These are phyloP conservation scores for Monoplex corrugatus DNA, from an alignment of 2,888 invertebrate species.

Conservation along the genomic window DNA sequence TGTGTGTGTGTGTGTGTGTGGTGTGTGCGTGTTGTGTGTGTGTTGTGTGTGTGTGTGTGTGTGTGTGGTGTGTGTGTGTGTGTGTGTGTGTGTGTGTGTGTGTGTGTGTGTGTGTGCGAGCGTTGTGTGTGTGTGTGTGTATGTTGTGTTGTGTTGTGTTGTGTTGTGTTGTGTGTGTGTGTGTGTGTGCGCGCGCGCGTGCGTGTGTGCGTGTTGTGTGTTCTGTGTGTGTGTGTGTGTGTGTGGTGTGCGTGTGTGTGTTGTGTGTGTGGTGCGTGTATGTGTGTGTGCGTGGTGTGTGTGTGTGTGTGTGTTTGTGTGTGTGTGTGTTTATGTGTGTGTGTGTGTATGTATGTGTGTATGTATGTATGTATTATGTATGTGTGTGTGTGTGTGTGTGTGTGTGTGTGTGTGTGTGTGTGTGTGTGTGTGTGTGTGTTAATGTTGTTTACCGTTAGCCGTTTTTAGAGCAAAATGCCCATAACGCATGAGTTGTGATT, in stretches of 20 bases:
- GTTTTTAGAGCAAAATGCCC: too few species aligned
- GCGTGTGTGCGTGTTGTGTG: neutral
- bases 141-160: neutral
- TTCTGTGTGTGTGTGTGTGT: neutral
- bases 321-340: neutral
- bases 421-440: neutral
- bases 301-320: neutral
- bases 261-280: neutral
- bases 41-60: neutral
- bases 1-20: too few species aligned
- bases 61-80: neutral
- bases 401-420: neutral
- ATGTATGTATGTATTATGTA: neutral
- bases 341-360: neutral
- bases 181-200: neutral
- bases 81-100: conserved; percentile 21
- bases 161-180: neutral
- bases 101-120: neutral
- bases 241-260: neutral
- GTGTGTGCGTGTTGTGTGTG: too few species aligned
- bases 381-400: neutral
- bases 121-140: neutral
- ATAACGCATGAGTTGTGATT: too few species aligned
- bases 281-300: neutral
- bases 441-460: too few species aligned